A percentile compares a stretch with the other conserved stretches of the same genome.
Conservation (phyloP, 1,140 invertebrate species). For the Formica exsecta region DNA sequence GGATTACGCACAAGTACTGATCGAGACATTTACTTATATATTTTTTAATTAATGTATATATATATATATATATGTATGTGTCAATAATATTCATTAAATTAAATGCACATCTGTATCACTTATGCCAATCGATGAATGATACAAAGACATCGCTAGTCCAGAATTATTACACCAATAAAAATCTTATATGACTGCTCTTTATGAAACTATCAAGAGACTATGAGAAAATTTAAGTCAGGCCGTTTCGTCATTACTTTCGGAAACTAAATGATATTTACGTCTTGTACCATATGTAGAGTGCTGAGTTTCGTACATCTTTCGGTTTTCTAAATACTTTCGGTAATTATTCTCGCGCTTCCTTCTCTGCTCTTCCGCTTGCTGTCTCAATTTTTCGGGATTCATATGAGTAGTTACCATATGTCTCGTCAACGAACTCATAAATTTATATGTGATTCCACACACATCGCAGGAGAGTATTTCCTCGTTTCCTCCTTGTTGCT, state of each 20-base stretch:
- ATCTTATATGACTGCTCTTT: constrained; percentile 36
- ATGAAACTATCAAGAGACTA: not conserved
- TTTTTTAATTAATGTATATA: constrained; percentile 12
- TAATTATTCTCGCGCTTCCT: constrained; percentile 85
- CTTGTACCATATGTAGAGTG: constrained; percentile 75
- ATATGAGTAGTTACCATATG: constrained; percentile 86
- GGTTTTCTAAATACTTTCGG: constrained; percentile 84
- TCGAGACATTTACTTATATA: constrained; percentile 9
- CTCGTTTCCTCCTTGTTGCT: constrained; percentile 82
- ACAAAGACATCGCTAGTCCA: constrained; percentile 42
- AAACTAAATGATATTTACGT: constrained; percentile 73
- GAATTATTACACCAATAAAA: constrained; percentile 18
- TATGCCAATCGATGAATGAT: constrained; percentile 62
- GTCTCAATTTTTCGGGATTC: constrained; percentile 84
- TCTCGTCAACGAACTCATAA: constrained; percentile 85
- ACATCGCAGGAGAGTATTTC: constrained; percentile 85
- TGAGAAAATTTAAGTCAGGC: constrained; percentile 64
- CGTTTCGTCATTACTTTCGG: constrained; percentile 64
- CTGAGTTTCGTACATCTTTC: constrained; percentile 85
- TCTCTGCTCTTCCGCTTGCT: constrained; percentile 85
- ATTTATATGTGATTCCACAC: constrained; percentile 86
- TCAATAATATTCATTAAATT: constrained; percentile 68
- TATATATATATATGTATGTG: not conserved
- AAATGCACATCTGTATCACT: constrained; percentile 61
- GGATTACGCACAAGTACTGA: not conserved